Evolutionary conservation across 1,140 invertebrate species (phyloP).

Genomic region (Tetraneura akinire): DNA sequence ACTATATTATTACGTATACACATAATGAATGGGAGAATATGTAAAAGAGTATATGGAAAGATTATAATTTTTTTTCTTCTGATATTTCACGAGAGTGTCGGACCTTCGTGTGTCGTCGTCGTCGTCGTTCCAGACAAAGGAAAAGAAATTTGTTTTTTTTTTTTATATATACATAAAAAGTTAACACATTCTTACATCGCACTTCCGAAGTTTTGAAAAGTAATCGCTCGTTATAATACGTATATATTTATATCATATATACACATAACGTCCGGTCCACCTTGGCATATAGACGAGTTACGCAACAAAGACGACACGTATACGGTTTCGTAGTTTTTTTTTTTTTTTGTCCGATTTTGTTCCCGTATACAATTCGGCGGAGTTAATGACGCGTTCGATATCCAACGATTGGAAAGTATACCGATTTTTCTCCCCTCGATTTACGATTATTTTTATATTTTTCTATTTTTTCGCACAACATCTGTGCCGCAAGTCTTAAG

Average conservation of each 20-base stretch:
- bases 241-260: neutral
- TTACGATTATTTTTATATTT: neutral
- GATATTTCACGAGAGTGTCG: no score
- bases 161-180: neutral
- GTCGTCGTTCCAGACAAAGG: neutral
- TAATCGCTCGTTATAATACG: neutral
- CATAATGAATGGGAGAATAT: no score
- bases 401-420: constrained; percentile 25
- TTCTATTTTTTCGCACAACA: neutral
- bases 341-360: constrained; percentile 19
- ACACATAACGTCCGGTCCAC: neutral
- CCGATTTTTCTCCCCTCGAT: constrained; percentile 8
- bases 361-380: no score
- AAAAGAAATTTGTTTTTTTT: no score
- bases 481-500: neutral
- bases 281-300: neutral
- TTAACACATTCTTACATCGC: neutral
- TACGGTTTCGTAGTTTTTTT: neutral
- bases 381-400: constrained; percentile 39
- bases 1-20: no score
- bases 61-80: no score
- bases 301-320: neutral
- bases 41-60: no score
- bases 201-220: constrained; percentile 3
- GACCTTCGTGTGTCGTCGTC: no score